phyloP scores from a whole-genome alignment of 1,140 invertebrate genomes.

The Monochamus saltuarius region DNA sequence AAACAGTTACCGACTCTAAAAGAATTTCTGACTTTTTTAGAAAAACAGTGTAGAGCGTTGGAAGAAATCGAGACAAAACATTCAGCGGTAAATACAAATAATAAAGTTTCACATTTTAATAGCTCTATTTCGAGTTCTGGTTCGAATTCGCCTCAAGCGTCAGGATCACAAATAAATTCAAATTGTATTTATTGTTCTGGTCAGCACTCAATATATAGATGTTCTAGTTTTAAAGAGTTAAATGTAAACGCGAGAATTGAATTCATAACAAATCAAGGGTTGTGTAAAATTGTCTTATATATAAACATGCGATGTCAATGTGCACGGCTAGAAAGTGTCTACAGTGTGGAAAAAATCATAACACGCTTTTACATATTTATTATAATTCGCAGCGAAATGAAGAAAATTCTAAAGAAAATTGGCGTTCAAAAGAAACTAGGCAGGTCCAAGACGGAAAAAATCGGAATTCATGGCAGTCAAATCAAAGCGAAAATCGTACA shows the following conservation, averaged over 20 bases:
- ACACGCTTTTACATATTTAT: constrained; percentile 8
- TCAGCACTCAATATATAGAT: constrained; percentile 3
- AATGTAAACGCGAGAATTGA: constrained; percentile 4
- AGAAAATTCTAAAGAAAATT: constrained; percentile 5
- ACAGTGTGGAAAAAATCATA: constrained; percentile 6
- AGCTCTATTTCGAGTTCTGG: background rate
- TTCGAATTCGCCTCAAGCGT: background rate
- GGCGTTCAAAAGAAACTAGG: background rate
- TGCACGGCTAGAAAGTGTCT: background rate
- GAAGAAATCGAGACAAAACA: no score
- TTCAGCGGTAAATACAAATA: no score
- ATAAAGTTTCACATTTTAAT: background rate
- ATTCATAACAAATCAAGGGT: background rate
- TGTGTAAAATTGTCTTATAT: constrained; percentile 5
- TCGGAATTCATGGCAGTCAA: background rate
- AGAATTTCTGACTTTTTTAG: no score
- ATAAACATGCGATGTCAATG: background rate
- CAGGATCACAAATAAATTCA: background rate
- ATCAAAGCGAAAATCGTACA: background rate
- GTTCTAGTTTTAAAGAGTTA: constrained; percentile 6
- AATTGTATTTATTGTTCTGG: constrained; percentile 10
- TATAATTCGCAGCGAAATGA: background rate
- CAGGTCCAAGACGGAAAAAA: background rate
- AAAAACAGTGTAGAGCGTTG: no score
- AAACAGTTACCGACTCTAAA: no score